Evolutionary conservation across 2,797 vertebrate species (phyloP).

Genomic region (Crypturellus tataupa): DNA sequence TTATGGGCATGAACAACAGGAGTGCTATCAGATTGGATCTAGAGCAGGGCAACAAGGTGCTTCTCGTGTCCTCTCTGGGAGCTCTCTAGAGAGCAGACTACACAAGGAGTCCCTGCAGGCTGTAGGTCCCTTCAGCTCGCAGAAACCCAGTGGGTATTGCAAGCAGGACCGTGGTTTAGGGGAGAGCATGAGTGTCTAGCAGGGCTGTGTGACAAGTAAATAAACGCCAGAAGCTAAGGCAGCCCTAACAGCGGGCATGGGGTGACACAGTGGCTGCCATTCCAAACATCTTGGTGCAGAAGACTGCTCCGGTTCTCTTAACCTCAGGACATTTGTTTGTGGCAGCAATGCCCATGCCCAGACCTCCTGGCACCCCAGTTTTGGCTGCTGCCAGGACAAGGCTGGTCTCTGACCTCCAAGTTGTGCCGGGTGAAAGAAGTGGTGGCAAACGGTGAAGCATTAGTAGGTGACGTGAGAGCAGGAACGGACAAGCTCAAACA

Average conservation of each 20-base stretch:
- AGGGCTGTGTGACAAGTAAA: background rate
- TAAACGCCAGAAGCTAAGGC: background rate
- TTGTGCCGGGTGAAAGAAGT: background rate
- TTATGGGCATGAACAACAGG: background rate
- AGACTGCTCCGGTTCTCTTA: background rate
- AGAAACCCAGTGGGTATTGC: background rate
- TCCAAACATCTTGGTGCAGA: background rate
- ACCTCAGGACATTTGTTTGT: fast-evolving
- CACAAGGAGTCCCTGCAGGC: background rate
- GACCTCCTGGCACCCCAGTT: fast-evolving
- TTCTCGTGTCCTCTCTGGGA: background rate
- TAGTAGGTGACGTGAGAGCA: background rate
- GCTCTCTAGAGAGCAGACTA: background rate
- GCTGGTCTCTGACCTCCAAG: background rate
- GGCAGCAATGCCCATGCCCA: background rate
- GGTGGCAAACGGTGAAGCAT: background rate
- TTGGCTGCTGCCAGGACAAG: fast-evolving
- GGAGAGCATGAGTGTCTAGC: background rate
- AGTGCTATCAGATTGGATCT: background rate
- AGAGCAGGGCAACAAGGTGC: background rate
- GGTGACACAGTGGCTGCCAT: background rate
- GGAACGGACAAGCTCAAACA: background rate
- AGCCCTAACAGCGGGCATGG: background rate
- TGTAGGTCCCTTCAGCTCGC: background rate
- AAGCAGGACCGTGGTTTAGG: background rate